Base-by-base conservation (phyloP, 2,113 vertebrate genomes). In the Reinhardtius hippoglossoides region DNA sequence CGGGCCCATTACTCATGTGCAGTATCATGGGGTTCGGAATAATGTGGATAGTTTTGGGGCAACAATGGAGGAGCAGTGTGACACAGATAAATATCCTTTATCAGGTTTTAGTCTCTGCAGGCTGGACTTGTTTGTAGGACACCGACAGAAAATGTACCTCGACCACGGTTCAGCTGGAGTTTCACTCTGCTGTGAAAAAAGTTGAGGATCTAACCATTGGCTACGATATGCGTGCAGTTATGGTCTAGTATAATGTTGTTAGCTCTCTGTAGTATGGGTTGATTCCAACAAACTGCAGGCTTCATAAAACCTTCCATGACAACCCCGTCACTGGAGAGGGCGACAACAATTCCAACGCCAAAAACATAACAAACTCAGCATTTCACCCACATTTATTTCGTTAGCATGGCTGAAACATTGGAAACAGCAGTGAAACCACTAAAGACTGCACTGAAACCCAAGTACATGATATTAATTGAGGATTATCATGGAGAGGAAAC, bases 401-500 rank as follows among this genome's bases (percentile, higher is more conserved):
- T 58, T 67, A 44, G 7, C n/a, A 9, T 16, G 1, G 27, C 42
- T 21, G n/a, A 65, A 55, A 35, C 12, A 4, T 5, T 14, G 9
- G n/a, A 78, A 75, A 18, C 26, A 9, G 10, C 24, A 57, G 35
- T 31, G 13, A 24, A 64, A 24, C 13, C 40, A 37, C 31, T 37
- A 16, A 58, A 40, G 37, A 57, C 42, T n/a, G 21, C 40, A 14
- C 13, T 48, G 8, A 46, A 67, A 46, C 60, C 76, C 35, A 59
- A 71, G 61, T 23, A 44, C 24, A 52, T 59, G 23, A 70, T 60
- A 78, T 67, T 24, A 2, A 64, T 63, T 40, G 3, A 27, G 61
- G 44, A 23, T 23, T 20, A n/a, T 62, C 56, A 58, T 31, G 62
- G 1, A 26, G 54, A 31, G 12, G 58, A 59, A 46, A 31, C 57